Evolutionary conservation across 2,113 vertebrate species (phyloP).

Genomic region (Edolisoma coerulescens): DNA sequence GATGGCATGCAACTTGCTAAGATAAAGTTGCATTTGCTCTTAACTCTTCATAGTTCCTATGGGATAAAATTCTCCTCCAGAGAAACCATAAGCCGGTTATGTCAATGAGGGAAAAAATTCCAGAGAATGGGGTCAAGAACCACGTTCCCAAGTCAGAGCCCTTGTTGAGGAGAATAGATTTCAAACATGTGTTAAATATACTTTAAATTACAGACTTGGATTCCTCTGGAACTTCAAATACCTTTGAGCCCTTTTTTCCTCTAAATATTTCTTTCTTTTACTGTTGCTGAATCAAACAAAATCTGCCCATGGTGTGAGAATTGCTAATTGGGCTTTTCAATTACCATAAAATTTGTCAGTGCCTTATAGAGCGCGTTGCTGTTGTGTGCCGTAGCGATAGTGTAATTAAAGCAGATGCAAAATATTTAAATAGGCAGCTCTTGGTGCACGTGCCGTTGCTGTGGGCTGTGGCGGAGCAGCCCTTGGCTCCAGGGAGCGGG

Average conservation of each 20-base stretch:
- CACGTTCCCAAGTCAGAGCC: neutral
- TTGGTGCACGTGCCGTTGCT: neutral
- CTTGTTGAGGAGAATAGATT: neutral
- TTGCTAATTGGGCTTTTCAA: slow-evolving; percentile 9
- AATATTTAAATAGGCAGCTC: neutral
- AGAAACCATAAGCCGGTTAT: neutral
- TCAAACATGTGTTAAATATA: neutral
- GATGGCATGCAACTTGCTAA: neutral
- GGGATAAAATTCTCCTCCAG: neutral
- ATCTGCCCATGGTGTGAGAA: neutral
- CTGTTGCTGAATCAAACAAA: neutral
- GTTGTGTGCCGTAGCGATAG: neutral
- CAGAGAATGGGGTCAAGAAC: neutral
- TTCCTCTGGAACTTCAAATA: neutral
- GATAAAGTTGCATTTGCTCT: neutral
- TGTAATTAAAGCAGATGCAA: neutral
- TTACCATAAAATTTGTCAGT: neutral
- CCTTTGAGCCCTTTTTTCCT: neutral
- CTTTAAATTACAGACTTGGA: neutral
- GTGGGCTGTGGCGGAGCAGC: neutral
- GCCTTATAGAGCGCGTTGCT: neutral
- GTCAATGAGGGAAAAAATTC: neutral
- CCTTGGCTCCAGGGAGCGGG: neutral
- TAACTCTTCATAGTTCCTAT: neutral
- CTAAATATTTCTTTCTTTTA: neutral